Base-by-base conservation (phyloP, 2,113 vertebrate genomes). In the Cheirogaleus medius region DNA sequence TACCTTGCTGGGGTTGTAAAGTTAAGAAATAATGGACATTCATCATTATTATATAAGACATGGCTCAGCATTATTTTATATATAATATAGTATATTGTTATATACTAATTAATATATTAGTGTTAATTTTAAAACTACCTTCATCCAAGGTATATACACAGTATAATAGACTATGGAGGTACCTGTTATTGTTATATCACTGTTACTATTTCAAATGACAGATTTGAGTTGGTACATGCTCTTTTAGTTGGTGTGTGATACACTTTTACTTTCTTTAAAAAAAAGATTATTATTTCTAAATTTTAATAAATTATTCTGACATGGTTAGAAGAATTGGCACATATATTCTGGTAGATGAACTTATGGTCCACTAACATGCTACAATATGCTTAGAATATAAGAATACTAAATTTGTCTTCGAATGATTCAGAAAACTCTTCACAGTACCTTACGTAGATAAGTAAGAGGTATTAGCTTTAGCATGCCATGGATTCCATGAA, bases 221-320 rank as follows among this genome's bases (percentile, higher is more conserved):
- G 25, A 84, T 97, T 88, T 15, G 34, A 92, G 37, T 77, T 96
- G 29, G 13, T 92, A 5, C 18, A 23, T 82, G 32, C 21, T 96
- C 20, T 90, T 90, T 54, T 78, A 80, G 77, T 84, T 88, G 39
- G 25, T 44, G 6, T 25, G 74, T 82, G 32, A 42, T 73, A 74
- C 3, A 71, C 42, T 96, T 84, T 63, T 91, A 23, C 12, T 87
- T 66, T 96, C 39, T 71, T 71, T 69, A 49, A 87, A 44, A 73
- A 66, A 87, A 82, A 34, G 34, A 47, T 14, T 5, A 73, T n/a
- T 32, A 37, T 91, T 93, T 91, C 68, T 89, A 74, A 27, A 49
- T 89, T 94, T 93, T 87, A 90, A 13, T 94, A 68, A 78, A 56
- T 90, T 74, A 8, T 86, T 66, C 15, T 93, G 47, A 39, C 20